Percentiles rank a stretch among this genome's conserved stretches.
Evolutionary conservation across 2,113 vertebrate species (phyloP).

Genomic region (Ciconia stormi): DNA sequence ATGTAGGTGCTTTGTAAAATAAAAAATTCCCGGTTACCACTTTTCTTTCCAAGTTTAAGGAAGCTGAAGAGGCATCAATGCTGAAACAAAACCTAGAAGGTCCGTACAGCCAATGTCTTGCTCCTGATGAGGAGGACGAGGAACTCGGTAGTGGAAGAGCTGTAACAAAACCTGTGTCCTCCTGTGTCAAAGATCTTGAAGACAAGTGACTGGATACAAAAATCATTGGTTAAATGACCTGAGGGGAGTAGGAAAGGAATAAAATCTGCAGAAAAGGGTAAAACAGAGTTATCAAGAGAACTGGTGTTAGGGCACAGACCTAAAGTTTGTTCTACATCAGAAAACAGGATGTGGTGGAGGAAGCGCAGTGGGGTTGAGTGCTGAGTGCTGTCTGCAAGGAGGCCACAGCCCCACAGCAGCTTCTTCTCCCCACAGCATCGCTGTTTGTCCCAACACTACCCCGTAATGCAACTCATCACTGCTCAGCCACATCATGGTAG

Average conservation of each 20-base stretch:
- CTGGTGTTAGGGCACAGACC: not conserved
- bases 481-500: not conserved
- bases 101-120: not conserved
- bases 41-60: not conserved
- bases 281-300: not conserved
- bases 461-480: rapidly evolving
- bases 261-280: not conserved
- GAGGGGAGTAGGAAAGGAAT: not conserved
- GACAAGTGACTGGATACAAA: not conserved
- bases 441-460: no score
- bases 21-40: not conserved
- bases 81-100: not conserved
- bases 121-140: not conserved
- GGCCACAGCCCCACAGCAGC: not conserved
- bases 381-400: not conserved
- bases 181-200: rapidly evolving
- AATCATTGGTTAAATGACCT: no score
- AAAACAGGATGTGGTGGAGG: not conserved
- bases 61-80: not conserved
- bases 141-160: not conserved
- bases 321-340: not conserved
- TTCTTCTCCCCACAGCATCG: not conserved
- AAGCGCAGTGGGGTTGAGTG: rapidly evolving
- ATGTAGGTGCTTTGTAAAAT: not conserved
- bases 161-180: not conserved